Conservation (phyloP, 64 coral and sea anemone genomes). For the Astreopora myriophthalma region DNA sequence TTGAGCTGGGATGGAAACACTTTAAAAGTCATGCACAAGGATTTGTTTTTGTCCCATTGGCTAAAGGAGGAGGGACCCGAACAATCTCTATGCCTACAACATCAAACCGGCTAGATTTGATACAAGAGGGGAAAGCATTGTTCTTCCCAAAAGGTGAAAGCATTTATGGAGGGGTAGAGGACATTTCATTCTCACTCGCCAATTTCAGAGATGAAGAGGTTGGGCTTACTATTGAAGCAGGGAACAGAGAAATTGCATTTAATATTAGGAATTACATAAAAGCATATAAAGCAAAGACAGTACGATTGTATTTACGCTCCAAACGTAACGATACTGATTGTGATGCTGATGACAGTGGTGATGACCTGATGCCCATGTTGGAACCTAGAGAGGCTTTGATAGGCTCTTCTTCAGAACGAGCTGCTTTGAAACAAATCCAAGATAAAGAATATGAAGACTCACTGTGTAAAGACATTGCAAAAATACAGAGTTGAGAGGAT, state of each 20-base stretch:
- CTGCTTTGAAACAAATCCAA: neutral
- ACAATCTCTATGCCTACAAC: neutral
- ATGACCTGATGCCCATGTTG: neutral
- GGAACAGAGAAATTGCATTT: slow-evolving; percentile 51
- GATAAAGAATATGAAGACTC: slow-evolving; percentile 47
- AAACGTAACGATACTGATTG: slow-evolving; percentile 40
- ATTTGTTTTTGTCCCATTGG: slow-evolving; percentile 49
- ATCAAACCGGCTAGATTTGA: neutral
- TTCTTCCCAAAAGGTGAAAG: slow-evolving; percentile 59
- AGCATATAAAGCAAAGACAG: slow-evolving; percentile 68
- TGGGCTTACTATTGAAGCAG: slow-evolving; percentile 2
- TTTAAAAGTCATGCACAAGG: slow-evolving; percentile 18
- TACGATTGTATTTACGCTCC: slow-evolving; percentile 63
- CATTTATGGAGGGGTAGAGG: slow-evolving; percentile 28
- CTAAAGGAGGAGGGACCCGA: slow-evolving; percentile 72
- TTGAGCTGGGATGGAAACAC: slow-evolving; percentile 72
- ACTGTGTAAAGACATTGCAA: slow-evolving; percentile 16
- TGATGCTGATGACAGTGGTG: too few species aligned
- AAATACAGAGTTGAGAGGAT: neutral
- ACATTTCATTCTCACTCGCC: slow-evolving; percentile 47
- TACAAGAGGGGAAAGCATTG: neutral
- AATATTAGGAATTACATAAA: slow-evolving; percentile 72
- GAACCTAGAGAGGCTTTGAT: slow-evolving; percentile 27
- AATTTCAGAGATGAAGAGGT: slow-evolving; percentile 73
- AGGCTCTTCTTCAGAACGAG: slow-evolving; percentile 56